Base-by-base conservation (phyloP, 2,888 invertebrate species). In the Volucella zonaria region DNA sequence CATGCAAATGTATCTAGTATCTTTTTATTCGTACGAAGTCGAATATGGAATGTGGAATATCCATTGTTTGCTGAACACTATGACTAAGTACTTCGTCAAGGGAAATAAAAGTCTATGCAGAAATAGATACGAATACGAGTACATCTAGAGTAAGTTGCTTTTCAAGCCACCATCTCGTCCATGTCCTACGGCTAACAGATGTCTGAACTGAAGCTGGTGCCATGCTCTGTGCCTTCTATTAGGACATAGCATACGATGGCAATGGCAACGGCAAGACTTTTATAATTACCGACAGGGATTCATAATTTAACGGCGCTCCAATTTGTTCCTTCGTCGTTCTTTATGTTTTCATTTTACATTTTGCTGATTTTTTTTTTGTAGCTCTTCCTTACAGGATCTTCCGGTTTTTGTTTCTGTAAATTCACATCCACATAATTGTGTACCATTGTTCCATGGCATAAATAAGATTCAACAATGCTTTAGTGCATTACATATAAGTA, bases 201-300 rank as follows among this genome's bases (percentile, higher is more conserved):
- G 61, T 66, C 12, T 74, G 31, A 31, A 31, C 31, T 31, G 31
- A 31, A 6, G 18, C 58, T 51, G 10, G 31, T 42, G 15, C 11
- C 31, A 10, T 61, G 45, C 59, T 58, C 31, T 31, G 8, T 45
- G 11, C 11, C 1, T 11, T 23, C n/a, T n/a, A 15, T 18, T n/a
- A 11, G 61, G 8, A 31, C 45, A 14, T n/a, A 11, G 23, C 11
- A 31, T 12, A 49, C 2, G 51, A 11, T 12, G 43, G 15, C n/a
- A 18, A 8, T 8, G 23, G 6, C 14, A 10, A 31, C 10, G 38
- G 43, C 42, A 71, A 40, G 56, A 64, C 42, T 31, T 70, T 64
- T 31, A 58, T 71, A 78, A 78, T 78, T 71, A 78, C 78, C 56
- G 38, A 38, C 71, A 64, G 71, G 43, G 58, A 71, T 78, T 78